phyloP scores from a whole-genome alignment of 1,140 invertebrate genomes.

The Nephila pilipes region DNA sequence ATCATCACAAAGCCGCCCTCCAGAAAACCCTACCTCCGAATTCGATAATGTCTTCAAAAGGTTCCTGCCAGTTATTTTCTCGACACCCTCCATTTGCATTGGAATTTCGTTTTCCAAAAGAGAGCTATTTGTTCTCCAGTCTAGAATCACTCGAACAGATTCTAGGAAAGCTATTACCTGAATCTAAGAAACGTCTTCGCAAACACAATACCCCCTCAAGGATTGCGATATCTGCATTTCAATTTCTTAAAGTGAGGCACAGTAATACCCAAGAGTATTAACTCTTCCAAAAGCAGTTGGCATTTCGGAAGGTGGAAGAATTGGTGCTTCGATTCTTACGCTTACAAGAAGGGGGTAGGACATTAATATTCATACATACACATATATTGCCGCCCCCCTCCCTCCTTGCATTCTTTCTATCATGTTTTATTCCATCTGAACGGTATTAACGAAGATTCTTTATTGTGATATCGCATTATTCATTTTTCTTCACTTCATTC shows the following conservation, averaged over 20 bases:
- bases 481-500: neutral
- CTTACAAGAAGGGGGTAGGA: neutral
- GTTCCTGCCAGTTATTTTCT: neutral
- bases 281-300: neutral
- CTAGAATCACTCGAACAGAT: neutral
- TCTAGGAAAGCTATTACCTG: constrained; percentile 37
- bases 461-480: neutral
- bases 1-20: neutral
- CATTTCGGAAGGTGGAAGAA: neutral
- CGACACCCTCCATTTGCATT: constrained; percentile 28
- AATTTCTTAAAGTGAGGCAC: constrained; percentile 63
- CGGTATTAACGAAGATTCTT: constrained; percentile 1
- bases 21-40: neutral
- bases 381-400: neutral
- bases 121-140: constrained; percentile 16
- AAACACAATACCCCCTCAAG: constrained; percentile 31
- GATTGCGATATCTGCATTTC: constrained; percentile 56
- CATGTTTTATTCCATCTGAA: constrained; percentile 28
- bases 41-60: constrained; percentile 50
- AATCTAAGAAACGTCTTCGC: neutral
- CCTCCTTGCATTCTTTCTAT: neutral
- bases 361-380: constrained; percentile 27
- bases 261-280: constrained; percentile 51
- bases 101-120: constrained; percentile 16
- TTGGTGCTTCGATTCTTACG: neutral